Evolutionary conservation across 2,113 vertebrate genomes (phyloP), one percentile per base, ranked within the genome.

Genomic region (Taurulus bubalis): DNA sequence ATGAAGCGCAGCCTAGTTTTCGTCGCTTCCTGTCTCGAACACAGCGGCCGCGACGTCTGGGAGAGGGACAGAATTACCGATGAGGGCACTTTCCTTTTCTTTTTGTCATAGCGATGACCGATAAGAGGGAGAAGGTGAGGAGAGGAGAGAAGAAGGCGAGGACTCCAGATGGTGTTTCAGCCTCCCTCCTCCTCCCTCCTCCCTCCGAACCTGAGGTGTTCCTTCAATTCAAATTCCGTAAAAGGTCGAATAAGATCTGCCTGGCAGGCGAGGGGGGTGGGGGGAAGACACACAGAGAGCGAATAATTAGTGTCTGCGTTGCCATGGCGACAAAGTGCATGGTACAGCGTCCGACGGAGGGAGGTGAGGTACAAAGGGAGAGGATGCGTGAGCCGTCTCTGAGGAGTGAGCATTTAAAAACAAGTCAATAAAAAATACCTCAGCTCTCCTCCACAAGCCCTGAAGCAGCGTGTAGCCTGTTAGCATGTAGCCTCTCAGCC

Each of bases 171-270:
- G 65, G 72, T 87, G 30, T 53, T n/a, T 53, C 9, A 55, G 8
- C 5, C 20, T 2, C 49, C 53, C 24, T 2, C 55, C 45, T 0
- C 24, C 55, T 2, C 24, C 55, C 24, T 8, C n/a, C 53, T 26
- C 30, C 30, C 60, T 45, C 83, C 82, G 75, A 92, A 93, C 85
- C 87, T 60, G 85, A 86, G 88, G 86, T 86, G 90, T 87, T 92
- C 85, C 85, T 83, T 90, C 88, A 90, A 87, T 91, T 88, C 83
- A 85, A 89, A 92, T 32, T 93, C 90, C 85, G 75, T 84, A 79
- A 94, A 94, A 95, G 95, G 95, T 95, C 95, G 95, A 93, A 87
- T 90, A 77, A 93, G 94, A 94, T 93, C 87, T 92, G 86, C 87
- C 92, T 89, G 84, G 85, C 86, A 87, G 85, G 80, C 86, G 69